A percentile compares a stretch with the other conserved stretches of the same genome.
These are phyloP conservation scores for Brachionus angularis DNA, from an alignment of 1,140 invertebrate genomes.

Conservation along the genomic window DNA sequence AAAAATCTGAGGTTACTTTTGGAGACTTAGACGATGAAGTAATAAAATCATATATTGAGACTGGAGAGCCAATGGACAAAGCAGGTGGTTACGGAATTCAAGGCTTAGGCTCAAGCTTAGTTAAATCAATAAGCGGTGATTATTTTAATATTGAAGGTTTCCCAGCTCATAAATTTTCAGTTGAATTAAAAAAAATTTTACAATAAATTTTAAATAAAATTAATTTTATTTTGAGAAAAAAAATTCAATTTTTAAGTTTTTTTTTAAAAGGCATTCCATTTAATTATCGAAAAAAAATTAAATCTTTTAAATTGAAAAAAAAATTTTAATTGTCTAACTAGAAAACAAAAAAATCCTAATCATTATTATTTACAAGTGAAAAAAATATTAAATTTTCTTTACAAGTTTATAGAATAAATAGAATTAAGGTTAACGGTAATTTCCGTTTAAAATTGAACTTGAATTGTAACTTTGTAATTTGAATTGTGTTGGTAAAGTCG, in stretches of 20 bases:
- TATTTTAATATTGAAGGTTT: constrained; percentile 89
- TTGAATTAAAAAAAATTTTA: constrained; percentile 27
- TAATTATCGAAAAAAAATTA: neutral
- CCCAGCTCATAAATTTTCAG: constrained; percentile 59
- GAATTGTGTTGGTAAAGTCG: neutral
- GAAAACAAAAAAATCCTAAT: no score
- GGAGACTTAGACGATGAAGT: constrained; percentile 69
- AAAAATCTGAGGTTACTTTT: constrained; percentile 77
- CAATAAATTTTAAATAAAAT: no score
- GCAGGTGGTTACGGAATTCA: constrained; percentile 92
- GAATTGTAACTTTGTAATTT: neutral
- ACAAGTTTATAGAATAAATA: neutral
- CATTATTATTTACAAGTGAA: neutral
- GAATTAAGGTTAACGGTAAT: neutral
- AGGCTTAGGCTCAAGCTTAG: constrained; percentile 75
- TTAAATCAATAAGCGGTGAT: constrained; percentile 81
- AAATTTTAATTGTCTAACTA: no score
- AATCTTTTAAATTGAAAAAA: neutral
- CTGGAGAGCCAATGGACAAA: constrained; percentile 83
- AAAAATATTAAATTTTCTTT: neutral
- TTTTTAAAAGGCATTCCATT: neutral
- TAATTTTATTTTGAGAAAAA: no score
- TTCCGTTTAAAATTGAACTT: constrained; percentile 10
- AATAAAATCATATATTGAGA: constrained; percentile 75
- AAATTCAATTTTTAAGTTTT: neutral